Conservation (phyloP, 2,888 invertebrate genomes). For the Lasius fuliginosus region DNA sequence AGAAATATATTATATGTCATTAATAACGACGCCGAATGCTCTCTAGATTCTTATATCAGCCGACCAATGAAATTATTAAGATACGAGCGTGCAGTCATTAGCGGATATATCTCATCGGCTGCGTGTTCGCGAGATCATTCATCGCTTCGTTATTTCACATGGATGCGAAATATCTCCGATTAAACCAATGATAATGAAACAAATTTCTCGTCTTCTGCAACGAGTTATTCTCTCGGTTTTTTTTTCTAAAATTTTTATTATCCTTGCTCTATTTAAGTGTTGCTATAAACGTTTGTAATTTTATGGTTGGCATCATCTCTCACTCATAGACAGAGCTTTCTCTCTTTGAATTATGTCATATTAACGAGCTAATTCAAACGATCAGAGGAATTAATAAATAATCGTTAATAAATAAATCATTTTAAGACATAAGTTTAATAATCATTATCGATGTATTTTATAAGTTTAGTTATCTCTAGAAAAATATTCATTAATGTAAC, state of each 20-base stretch:
- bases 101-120: conserved; percentile 50
- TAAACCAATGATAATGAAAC: background rate
- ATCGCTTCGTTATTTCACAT: conserved; percentile 23
- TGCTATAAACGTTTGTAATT: background rate
- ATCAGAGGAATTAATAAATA: background rate
- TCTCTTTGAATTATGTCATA: background rate
- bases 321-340: background rate
- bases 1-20: conserved; percentile 63
- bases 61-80: conserved; percentile 49
- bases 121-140: conserved; percentile 51
- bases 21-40: conserved; percentile 61
- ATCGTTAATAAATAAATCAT: background rate
- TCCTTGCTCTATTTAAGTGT: background rate
- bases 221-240: background rate
- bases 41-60: conserved; percentile 56
- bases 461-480: background rate
- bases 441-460: background rate
- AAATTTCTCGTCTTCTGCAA: background rate
- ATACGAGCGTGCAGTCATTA: conserved; percentile 57
- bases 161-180: background rate
- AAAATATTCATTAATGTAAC: background rate
- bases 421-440: background rate
- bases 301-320: background rate
- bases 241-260: conserved; percentile 1
- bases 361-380: background rate